Evolutionary conservation across 2,113 vertebrate species (phyloP).

Genomic region (Solea senegalensis): DNA sequence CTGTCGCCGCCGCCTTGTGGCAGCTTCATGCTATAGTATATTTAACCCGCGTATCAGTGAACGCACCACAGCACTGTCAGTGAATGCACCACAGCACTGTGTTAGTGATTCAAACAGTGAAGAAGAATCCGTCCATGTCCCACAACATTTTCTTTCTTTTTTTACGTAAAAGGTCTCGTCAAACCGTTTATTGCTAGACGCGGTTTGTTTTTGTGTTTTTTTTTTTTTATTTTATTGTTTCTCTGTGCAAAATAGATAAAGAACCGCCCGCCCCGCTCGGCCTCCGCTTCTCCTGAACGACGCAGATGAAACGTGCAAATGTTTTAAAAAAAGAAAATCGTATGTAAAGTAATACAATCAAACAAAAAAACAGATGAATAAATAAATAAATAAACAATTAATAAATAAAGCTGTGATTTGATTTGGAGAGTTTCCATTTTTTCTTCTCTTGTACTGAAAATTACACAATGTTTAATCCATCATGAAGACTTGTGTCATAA

Average conservation of each 20-base stretch:
- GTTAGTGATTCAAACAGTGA: constrained; percentile 1
- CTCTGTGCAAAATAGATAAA: constrained; percentile 80
- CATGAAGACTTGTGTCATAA: not conserved
- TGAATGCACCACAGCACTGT: no score
- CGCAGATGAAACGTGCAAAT: constrained; percentile 57
- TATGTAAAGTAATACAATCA: constrained; percentile 14
- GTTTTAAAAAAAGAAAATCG: constrained; percentile 1
- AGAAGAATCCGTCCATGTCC: constrained; percentile 6
- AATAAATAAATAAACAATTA: constrained; percentile 27
- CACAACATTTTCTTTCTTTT: not conserved
- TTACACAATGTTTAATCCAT: not conserved
- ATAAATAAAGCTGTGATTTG: not conserved
- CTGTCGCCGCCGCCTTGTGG: no score
- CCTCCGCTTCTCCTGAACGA: constrained; percentile 40
- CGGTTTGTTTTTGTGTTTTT: constrained; percentile 45
- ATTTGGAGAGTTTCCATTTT: constrained; percentile 34
- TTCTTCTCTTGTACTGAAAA: not conserved
- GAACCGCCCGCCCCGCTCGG: constrained; percentile 22
- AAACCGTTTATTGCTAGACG: constrained; percentile 80
- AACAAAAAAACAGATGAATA: constrained; percentile 48
- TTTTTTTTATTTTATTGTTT: constrained; percentile 31
- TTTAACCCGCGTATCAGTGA: not conserved
- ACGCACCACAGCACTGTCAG: not conserved
- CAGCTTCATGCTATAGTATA: no score
- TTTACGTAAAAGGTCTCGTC: constrained; percentile 47